Conservation (phyloP, 2,113 vertebrate species). For the Hucho hucho region DNA sequence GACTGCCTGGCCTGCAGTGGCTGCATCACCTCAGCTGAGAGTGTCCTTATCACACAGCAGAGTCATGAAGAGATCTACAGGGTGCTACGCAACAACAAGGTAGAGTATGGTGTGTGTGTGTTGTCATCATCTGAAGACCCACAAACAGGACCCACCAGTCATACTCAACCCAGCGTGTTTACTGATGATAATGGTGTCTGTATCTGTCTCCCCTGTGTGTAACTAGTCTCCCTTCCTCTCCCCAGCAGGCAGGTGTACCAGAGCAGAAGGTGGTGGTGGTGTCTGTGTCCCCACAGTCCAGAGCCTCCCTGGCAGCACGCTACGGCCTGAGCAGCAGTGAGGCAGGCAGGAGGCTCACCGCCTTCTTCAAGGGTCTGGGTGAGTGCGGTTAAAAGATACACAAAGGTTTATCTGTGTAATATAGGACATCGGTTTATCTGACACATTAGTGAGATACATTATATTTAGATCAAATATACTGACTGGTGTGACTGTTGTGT, state of each 20-base stretch:
- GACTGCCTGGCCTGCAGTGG: constrained; percentile 97
- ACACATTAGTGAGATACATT: not conserved
- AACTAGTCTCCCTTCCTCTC: not conserved
- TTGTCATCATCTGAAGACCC: too few species aligned
- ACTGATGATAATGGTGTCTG: not conserved
- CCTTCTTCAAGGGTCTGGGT: constrained; percentile 88
- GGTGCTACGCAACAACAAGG: constrained; percentile 82
- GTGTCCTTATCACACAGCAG: constrained; percentile 89
- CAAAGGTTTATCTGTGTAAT: not conserved
- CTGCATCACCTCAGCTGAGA: constrained; percentile 95
- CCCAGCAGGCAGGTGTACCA: constrained; percentile 30
- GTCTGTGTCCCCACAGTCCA: constrained; percentile 90
- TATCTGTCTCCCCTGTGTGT: not conserved
- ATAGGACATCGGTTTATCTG: not conserved
- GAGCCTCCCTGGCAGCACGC: constrained; percentile 85
- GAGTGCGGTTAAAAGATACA: constrained; percentile 35
- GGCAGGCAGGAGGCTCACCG: constrained; percentile 79
- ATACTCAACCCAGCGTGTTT: too few species aligned
- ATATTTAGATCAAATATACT: not conserved
- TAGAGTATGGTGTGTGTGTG: constrained; percentile 36
- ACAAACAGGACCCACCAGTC: too few species aligned
- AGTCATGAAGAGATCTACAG: constrained; percentile 87
- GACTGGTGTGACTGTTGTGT: constrained; percentile 4
- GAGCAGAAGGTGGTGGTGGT: constrained; percentile 83
- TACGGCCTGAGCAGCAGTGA: constrained; percentile 79